These are phyloP conservation scores for Netelia virgata DNA, from an alignment of 2,888 invertebrate species.

Conservation along the genomic window DNA sequence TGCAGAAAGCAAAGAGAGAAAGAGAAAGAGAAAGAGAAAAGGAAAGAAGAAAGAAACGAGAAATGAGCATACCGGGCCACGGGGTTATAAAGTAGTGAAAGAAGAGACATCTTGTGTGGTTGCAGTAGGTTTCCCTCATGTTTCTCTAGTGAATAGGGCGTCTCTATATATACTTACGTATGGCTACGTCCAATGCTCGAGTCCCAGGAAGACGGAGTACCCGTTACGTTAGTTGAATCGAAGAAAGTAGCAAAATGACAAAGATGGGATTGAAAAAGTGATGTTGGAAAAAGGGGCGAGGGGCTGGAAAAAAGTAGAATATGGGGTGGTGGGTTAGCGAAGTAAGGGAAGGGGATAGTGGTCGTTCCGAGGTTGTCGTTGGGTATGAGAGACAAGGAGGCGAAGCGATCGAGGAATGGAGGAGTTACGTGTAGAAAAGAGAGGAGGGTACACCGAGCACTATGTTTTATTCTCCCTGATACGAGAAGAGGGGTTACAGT, in stretches of 20 bases:
- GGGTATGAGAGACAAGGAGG: slow-evolving; percentile 38
- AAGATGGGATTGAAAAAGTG: slow-evolving; percentile 61
- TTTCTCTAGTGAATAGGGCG: slow-evolving; percentile 28
- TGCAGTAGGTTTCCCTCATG: slow-evolving; percentile 22
- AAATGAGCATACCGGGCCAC: slow-evolving; percentile 29
- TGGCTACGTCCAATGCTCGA: slow-evolving; percentile 35
- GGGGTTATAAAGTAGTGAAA: slow-evolving; percentile 52
- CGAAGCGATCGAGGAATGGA: slow-evolving; percentile 38
- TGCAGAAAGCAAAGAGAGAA: slow-evolving; percentile 35
- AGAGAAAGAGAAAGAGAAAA: slow-evolving; percentile 11
- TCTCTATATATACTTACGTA: neutral
- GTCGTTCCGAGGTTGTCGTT: slow-evolving; percentile 22
- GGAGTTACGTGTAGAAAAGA: slow-evolving; percentile 43
- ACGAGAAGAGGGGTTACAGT: slow-evolving; percentile 52
- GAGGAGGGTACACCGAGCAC: slow-evolving; percentile 11
- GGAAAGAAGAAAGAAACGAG: slow-evolving; percentile 39
- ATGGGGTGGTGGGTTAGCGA: neutral
- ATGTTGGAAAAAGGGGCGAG: slow-evolving; percentile 17
- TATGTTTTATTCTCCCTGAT: slow-evolving; percentile 57
- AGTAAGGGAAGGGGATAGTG: slow-evolving; percentile 4
- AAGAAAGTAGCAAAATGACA: slow-evolving; percentile 60
- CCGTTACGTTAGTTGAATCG: slow-evolving; percentile 63
- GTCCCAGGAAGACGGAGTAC: slow-evolving; percentile 55
- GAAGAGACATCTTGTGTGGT: slow-evolving; percentile 54
- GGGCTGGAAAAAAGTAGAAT: slow-evolving; percentile 6